Evolutionary conservation across 2,797 vertebrate genomes (phyloP).

Genomic region (Urophycis tenuis): DNA sequence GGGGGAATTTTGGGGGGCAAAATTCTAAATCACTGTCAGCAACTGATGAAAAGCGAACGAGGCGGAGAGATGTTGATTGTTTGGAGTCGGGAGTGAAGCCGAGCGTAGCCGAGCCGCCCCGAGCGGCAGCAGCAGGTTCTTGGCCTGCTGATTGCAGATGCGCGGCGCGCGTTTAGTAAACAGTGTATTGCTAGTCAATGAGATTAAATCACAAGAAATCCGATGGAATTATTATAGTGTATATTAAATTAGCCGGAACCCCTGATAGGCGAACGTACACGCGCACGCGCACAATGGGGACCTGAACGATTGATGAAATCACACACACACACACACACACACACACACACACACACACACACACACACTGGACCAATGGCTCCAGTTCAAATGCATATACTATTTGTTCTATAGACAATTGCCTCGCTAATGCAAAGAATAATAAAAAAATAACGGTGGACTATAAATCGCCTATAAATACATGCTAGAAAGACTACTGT

Average conservation of each 20-base stretch:
- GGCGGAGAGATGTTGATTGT: neutral
- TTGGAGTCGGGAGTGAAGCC: neutral
- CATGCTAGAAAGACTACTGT: neutral
- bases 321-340: slow-evolving; percentile 4
- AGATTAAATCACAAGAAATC: neutral
- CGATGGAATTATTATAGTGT: neutral
- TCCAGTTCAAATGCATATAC: neutral
- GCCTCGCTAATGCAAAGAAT: neutral
- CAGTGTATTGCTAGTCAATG: neutral
- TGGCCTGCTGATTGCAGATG: neutral
- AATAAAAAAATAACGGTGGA: neutral
- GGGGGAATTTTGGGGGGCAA: neutral
- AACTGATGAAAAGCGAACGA: neutral
- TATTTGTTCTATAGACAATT: neutral
- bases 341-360: neutral
- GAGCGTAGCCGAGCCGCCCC: neutral
- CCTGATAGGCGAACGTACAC: neutral
- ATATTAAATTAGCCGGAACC: neutral
- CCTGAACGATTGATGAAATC: neutral
- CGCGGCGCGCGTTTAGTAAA: neutral
- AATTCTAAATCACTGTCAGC: neutral
- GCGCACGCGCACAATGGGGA: neutral
- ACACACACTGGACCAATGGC: neutral
- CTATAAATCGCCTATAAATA: neutral
- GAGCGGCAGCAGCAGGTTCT: neutral